Evolutionary conservation across 2,113 vertebrate species (phyloP).

Genomic region (Arenaria interpres): DNA sequence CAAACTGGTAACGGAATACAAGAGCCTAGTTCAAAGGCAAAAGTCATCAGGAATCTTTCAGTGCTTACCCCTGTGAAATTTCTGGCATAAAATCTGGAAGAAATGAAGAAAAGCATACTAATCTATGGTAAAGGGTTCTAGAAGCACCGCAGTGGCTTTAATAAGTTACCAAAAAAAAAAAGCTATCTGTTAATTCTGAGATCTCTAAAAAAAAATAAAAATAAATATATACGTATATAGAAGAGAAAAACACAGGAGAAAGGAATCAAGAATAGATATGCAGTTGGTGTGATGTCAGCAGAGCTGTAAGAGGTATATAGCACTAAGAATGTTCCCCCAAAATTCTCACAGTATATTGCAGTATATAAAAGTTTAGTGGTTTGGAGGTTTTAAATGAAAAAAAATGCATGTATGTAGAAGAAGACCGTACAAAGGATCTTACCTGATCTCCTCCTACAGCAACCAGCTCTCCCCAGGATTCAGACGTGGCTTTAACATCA

Average conservation of each 20-base stretch:
- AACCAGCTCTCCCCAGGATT: neutral
- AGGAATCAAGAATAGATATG: neutral
- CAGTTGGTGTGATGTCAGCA: neutral
- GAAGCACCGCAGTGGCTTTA: neutral
- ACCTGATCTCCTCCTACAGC: neutral
- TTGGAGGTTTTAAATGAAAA: neutral
- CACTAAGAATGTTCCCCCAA: neutral
- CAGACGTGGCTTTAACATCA: neutral
- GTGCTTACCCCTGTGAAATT: neutral
- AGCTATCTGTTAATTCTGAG: neutral
- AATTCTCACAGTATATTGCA: neutral
- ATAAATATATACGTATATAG: neutral
- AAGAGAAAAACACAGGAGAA: neutral
- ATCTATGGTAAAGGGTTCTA: neutral
- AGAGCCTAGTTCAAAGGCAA: neutral
- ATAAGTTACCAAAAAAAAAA: neutral
- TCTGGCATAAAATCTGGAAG: neutral
- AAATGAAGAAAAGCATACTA: neutral
- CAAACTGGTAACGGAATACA: neutral
- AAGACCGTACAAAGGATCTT: neutral
- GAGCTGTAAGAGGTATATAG: neutral
- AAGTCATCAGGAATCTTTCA: neutral
- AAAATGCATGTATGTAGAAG: fast-evolving
- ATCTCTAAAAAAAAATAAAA: neutral
- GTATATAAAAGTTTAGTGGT: neutral